Base-by-base conservation (phyloP, 2,113 vertebrate species). In the Aptenodytes patagonicus region DNA sequence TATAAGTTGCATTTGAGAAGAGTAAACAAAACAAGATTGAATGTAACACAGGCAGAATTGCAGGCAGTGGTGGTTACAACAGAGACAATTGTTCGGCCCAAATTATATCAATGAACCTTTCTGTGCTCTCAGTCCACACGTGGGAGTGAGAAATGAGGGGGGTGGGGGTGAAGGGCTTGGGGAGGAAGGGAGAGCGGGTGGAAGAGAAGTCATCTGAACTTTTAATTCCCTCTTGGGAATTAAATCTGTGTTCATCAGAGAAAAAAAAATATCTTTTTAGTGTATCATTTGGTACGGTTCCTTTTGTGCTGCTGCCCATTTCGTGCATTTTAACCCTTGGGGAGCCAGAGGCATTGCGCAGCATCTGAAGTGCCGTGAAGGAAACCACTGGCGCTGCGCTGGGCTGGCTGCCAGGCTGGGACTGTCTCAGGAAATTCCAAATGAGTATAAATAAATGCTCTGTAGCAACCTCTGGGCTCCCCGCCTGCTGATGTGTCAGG, bases 341-440 rank as follows among this genome's bases (percentile, higher is more conserved):
- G 80, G n/a, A 78, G 47, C 71, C 6, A 1, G 58, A 71, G 73
- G 78, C 44, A 1, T 25, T 24, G 16, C 55, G 46, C 83, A 92
- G 83, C 90, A 85, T 97, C 87, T 91, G 93, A 89, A 92, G 73
- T 57, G 55, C 83, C 5, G 22, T 86, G 62, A 77, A 87, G 91
- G 97, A 95, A 93, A 94, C 92, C 51, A 80, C 90, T 96, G 93
- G 97, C 75, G 96, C 98, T 97, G 98, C 83, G 87, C 62, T 87
- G 90, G 76, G 16, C 68, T 91, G 94, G 95, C 97, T 97, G 97
- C 90, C 7, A 62, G 90, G 77, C 96, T 96, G 91, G 84, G 95
- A 86, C 98, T 95, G 96, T 96, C 97, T 98, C 99, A 99, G 99
- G 99, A 99, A 99, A 99, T 99, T 98, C 99, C 99, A 99, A 97